Percentiles rank a stretch among this genome's conserved stretches.
phyloP scores from a whole-genome alignment of 2,888 invertebrate species.

The Stomorhina lunata region DNA sequence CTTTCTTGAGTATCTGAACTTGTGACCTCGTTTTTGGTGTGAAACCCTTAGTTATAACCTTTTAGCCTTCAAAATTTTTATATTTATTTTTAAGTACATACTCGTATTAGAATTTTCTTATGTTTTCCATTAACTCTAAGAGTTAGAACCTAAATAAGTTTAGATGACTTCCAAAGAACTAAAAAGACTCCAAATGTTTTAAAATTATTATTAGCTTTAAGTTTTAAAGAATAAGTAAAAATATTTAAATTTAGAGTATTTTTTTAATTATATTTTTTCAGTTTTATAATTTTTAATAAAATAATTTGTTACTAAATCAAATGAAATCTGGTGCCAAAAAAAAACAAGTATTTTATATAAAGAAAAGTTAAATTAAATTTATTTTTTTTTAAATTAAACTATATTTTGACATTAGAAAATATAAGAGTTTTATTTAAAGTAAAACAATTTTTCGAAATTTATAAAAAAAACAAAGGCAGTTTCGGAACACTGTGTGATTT shows the following conservation, averaged over 20 bases:
- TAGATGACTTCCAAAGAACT: background rate
- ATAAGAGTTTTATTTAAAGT: too few species aligned
- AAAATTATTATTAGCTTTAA: slow-evolving; percentile 25
- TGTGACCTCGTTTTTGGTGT: too few species aligned
- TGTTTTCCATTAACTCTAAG: slow-evolving; percentile 48
- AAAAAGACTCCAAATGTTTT: slow-evolving; percentile 25
- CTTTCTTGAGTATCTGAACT: too few species aligned
- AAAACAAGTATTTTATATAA: background rate
- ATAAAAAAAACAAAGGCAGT: too few species aligned
- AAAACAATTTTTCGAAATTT: too few species aligned
- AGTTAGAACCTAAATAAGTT: slow-evolving; percentile 41
- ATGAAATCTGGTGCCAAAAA: slow-evolving; percentile 48
- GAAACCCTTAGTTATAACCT: too few species aligned
- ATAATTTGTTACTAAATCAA: background rate
- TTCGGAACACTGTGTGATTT: too few species aligned
- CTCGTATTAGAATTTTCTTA: slow-evolving; percentile 8
- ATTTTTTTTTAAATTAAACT: slow-evolving; percentile 30
- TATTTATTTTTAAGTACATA: background rate
- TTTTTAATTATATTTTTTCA: background rate
- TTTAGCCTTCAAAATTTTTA: background rate
- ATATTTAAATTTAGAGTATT: background rate
- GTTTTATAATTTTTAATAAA: background rate
- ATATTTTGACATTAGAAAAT: too few species aligned
- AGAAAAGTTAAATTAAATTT: slow-evolving; percentile 17
- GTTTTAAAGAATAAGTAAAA: background rate